phyloP scores from a whole-genome alignment of 1,140 invertebrate species.

The Cheumatopsyche charites region DNA sequence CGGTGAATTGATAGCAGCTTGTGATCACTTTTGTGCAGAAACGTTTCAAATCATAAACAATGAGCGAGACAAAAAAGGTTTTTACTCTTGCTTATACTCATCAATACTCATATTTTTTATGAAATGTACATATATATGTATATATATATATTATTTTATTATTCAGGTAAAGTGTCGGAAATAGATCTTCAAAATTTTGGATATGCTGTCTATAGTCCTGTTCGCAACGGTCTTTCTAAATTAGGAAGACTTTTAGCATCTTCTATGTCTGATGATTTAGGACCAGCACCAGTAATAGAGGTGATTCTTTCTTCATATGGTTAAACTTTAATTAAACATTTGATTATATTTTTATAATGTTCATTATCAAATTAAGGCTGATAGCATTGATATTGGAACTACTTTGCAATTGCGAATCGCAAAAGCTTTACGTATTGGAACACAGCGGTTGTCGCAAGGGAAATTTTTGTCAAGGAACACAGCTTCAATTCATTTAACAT shows the following conservation, averaged over 20 bases:
- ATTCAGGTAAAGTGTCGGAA: slow-evolving; percentile 39
- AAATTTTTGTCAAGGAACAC: slow-evolving; percentile 29
- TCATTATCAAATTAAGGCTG: too few relatives aligned
- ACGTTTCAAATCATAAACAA: slow-evolving; percentile 22
- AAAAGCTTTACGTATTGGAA: slow-evolving; percentile 15
- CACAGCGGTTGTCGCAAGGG: slow-evolving; percentile 34
- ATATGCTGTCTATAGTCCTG: slow-evolving; percentile 52
- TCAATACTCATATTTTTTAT: neutral
- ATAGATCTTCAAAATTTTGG: slow-evolving; percentile 51
- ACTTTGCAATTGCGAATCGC: slow-evolving; percentile 35
- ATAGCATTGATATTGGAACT: slow-evolving; percentile 40
- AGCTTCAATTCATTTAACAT: slow-evolving; percentile 29
- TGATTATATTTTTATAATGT: too few relatives aligned
- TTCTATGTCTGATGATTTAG: slow-evolving; percentile 50
- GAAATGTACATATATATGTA: neutral
- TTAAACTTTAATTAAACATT: too few relatives aligned
- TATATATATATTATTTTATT: neutral
- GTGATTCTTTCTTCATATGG: too few relatives aligned
- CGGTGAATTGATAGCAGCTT: slow-evolving; percentile 34
- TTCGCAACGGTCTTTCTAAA: slow-evolving; percentile 51
- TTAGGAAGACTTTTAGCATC: slow-evolving; percentile 54
- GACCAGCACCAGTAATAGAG: slow-evolving; percentile 47
- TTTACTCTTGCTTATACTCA: too few relatives aligned
- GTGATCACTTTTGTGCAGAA: slow-evolving; percentile 37
- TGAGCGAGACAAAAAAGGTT: slow-evolving; percentile 42